Conservation (phyloP, 1,140 invertebrate genomes). For the Pectinophora gossypiella region DNA sequence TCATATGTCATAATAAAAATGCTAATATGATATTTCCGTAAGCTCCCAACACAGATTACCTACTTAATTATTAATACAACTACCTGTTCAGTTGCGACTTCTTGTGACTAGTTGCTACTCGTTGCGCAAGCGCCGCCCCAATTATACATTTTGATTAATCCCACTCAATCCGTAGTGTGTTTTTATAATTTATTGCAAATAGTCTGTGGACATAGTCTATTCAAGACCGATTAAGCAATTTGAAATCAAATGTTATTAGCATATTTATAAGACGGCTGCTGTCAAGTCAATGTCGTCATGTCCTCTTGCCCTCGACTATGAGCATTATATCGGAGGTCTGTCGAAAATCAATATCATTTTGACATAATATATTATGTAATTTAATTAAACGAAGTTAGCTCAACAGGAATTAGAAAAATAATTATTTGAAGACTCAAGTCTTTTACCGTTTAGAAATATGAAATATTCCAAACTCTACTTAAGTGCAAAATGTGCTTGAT, state of each 20-base stretch:
- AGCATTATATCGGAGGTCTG: too few relatives aligned
- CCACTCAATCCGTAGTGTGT: not conserved
- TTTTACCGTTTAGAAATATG: too few relatives aligned
- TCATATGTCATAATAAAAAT: not conserved
- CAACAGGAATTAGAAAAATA: too few relatives aligned
- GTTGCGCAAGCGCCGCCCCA: not conserved
- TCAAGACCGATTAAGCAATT: not conserved
- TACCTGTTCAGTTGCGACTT: not conserved
- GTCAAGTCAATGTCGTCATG: conserved; percentile 5
- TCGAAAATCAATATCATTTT: too few relatives aligned
- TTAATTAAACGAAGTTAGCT: too few relatives aligned
- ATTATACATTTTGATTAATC: not conserved
- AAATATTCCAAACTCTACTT: too few relatives aligned
- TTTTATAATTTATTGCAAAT: not conserved
- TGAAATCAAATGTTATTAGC: not conserved
- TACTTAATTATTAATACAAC: not conserved
- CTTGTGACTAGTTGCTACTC: too few relatives aligned
- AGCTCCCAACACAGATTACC: not conserved
- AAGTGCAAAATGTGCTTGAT: too few relatives aligned
- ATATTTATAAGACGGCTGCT: not conserved
- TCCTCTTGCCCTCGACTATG: too few relatives aligned
- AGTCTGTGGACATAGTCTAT: not conserved
- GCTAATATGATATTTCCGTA: not conserved
- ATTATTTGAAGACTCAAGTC: too few relatives aligned
- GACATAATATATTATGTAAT: too few relatives aligned